A percentile compares a stretch with the other conserved stretches of the same genome.
Conservation (phyloP, 2,888 invertebrate genomes). For the Abrostola tripartita region DNA sequence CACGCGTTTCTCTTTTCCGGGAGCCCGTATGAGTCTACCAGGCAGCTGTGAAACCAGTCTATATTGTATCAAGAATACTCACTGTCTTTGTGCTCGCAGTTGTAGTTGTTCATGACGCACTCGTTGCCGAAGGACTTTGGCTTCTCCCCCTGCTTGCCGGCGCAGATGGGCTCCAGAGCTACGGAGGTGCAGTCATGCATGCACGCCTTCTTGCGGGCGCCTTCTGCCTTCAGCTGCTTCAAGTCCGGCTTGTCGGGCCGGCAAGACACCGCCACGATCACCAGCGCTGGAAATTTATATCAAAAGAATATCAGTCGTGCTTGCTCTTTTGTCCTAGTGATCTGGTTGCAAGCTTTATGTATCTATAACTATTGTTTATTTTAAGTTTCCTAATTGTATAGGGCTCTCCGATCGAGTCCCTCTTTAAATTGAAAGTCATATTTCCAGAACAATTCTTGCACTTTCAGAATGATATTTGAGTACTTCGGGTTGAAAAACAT, state of each 20-base stretch:
- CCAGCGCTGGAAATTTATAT: slow-evolving; percentile 70
- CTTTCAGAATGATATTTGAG: too few species aligned
- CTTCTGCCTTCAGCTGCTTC: slow-evolving; percentile 89
- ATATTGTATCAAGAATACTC: slow-evolving; percentile 64
- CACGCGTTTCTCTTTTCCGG: background rate
- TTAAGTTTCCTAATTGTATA: too few species aligned
- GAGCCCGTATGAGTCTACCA: background rate
- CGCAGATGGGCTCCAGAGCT: slow-evolving; percentile 89
- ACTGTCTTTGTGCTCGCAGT: slow-evolving; percentile 91
- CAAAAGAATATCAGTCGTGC: background rate
- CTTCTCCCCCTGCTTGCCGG: slow-evolving; percentile 88
- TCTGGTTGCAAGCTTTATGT: too few species aligned
- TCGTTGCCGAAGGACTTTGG: slow-evolving; percentile 89
- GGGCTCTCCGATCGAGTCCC: too few species aligned
- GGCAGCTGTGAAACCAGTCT: background rate
- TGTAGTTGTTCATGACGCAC: slow-evolving; percentile 90
- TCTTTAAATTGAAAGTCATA: too few species aligned
- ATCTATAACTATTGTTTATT: too few species aligned
- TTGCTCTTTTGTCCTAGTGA: too few species aligned
- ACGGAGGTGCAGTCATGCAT: slow-evolving; percentile 84
- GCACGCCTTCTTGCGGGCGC: slow-evolving; percentile 87
- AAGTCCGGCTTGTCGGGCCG: slow-evolving; percentile 89
- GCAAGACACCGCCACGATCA: slow-evolving; percentile 79
- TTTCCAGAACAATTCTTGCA: too few species aligned
- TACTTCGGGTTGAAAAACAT: too few species aligned